Evolutionary conservation across 2,113 vertebrate species (phyloP).

Genomic region (Sturnus vulgaris): DNA sequence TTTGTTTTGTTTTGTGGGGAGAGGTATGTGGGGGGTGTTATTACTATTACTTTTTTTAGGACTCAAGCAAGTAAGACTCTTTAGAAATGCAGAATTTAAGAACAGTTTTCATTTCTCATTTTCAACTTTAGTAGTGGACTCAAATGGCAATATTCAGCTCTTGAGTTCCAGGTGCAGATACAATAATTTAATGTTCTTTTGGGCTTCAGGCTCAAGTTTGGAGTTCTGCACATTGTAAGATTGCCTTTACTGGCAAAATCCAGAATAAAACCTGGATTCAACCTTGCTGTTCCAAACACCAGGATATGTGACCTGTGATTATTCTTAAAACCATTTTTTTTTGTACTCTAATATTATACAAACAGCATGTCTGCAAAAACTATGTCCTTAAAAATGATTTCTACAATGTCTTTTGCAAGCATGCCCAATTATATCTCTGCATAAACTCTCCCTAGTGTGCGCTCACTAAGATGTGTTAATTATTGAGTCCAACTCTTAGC

Average conservation of each 20-base stretch:
- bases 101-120: not conserved
- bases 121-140: not conserved
- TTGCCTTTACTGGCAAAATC: not conserved
- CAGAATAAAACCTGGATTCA: not conserved
- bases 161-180: not conserved
- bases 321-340: not conserved
- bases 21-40: too few relatives aligned
- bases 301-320: not conserved
- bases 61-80: not conserved
- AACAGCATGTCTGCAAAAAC: not conserved
- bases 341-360: not conserved
- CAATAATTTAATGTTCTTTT: not conserved
- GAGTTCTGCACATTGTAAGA: not conserved
- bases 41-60: not conserved
- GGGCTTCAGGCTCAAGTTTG: not conserved
- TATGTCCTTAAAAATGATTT: not conserved
- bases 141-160: not conserved
- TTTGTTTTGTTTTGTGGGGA: fast-evolving
- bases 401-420: not conserved
- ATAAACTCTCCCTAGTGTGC: not conserved
- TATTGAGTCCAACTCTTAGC: not conserved
- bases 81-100: not conserved
- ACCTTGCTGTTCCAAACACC: not conserved
- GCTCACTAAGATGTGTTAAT: not conserved
- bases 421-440: not conserved